These are phyloP conservation scores for Macropodus opercularis DNA, from an alignment of 2,797 vertebrate species.

Conservation along the genomic window DNA sequence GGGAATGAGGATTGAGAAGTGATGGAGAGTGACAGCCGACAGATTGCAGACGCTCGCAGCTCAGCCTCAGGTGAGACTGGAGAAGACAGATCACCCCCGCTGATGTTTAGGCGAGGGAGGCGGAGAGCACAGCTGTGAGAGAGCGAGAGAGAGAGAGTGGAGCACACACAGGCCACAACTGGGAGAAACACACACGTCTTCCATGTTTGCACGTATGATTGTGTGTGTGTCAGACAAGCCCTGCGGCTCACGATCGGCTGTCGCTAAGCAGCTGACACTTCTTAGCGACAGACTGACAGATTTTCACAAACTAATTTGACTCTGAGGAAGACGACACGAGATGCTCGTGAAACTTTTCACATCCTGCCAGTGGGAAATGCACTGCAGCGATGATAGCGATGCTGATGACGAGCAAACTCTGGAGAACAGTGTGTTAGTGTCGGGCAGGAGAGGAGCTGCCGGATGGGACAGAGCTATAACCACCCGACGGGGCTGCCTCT, in stretches of 20 bases:
- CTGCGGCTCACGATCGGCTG: conserved; percentile 75
- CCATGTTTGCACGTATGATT: conserved; percentile 15
- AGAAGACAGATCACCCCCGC: conserved; percentile 65
- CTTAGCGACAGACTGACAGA: conserved; percentile 72
- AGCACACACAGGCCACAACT: conserved; percentile 18
- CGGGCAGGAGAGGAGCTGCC: too few relatives aligned
- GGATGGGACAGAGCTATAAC: too few relatives aligned
- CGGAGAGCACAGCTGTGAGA: conserved; percentile 15
- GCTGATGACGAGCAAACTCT: not conserved
- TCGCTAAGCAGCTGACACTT: conserved; percentile 77
- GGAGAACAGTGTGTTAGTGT: not conserved
- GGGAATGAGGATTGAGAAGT: conserved; percentile 65
- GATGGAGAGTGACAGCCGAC: conserved; percentile 77
- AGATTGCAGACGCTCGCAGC: conserved; percentile 67
- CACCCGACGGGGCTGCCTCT: too few relatives aligned
- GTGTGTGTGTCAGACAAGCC: conserved; percentile 56
- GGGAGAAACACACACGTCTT: conserved; percentile 26
- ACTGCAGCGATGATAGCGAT: not conserved
- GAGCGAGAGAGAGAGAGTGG: not conserved
- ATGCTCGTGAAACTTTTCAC: conserved; percentile 60
- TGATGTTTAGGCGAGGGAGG: conserved; percentile 62
- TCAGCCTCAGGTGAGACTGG: conserved; percentile 71
- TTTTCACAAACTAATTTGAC: conserved; percentile 72
- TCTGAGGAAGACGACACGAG: conserved; percentile 56
- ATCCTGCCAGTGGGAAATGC: conserved; percentile 35